Evolutionary conservation across 1,140 invertebrate species (phyloP).

Genomic region (Drosophila pectinifera): DNA sequence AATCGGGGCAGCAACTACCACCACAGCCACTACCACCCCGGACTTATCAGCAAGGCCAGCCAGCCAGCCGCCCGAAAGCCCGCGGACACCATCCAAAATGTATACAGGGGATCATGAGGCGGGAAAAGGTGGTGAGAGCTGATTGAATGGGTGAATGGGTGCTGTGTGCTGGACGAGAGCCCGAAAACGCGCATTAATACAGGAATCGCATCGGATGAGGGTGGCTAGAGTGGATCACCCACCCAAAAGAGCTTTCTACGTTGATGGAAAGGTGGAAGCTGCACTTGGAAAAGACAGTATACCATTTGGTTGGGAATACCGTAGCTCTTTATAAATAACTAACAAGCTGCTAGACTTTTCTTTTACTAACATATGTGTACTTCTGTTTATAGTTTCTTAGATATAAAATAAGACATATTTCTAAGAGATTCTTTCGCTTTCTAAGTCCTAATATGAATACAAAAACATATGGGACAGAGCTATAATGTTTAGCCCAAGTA

Average conservation of each 20-base stretch:
- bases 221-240: constrained; percentile 19
- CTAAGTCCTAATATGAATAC: too few relatives aligned
- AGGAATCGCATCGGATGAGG: constrained; percentile 25
- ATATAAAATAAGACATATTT: not conserved
- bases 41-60: constrained; percentile 42
- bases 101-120: constrained; percentile 23
- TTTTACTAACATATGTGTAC: not conserved
- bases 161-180: constrained; percentile 4
- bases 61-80: constrained; percentile 13
- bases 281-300: not conserved
- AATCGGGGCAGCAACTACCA: constrained; percentile 40
- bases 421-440: too few relatives aligned
- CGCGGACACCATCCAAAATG: constrained; percentile 20
- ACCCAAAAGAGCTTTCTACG: constrained; percentile 14
- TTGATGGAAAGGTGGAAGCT: constrained; percentile 22
- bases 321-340: not conserved
- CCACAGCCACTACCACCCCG: constrained; percentile 22
- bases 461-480: too few relatives aligned
- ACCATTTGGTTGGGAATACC: not conserved
- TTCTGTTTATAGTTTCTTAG: not conserved
- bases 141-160: constrained; percentile 36
- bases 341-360: too few relatives aligned
- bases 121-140: constrained; percentile 35
- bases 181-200: constrained; percentile 19
- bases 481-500: too few relatives aligned